phyloP scores from a whole-genome alignment of 2,888 invertebrate genomes.

The Drosophila buzzatii region DNA sequence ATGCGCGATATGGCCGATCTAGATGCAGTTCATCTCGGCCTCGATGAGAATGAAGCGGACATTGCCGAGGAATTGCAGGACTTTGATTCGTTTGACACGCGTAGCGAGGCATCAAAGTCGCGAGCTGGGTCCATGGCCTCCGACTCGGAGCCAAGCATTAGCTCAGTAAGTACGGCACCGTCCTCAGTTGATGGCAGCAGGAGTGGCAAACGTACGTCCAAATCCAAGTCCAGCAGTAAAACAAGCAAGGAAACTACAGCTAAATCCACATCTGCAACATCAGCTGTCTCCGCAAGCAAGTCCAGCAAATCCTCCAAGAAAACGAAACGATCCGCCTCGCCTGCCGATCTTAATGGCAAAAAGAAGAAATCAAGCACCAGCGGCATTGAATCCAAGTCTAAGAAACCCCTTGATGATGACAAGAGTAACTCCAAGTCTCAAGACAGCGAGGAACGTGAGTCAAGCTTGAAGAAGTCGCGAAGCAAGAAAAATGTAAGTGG shows the following conservation, averaged over 20 bases:
- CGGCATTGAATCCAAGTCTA: slow-evolving; percentile 51
- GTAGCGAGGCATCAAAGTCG: slow-evolving; percentile 94
- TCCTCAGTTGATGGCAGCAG: slow-evolving; percentile 86
- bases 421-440: slow-evolving; percentile 54
- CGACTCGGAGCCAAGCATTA: slow-evolving; percentile 89
- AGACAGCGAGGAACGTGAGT: slow-evolving; percentile 54
- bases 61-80: slow-evolving; percentile 93
- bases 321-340: slow-evolving; percentile 67
- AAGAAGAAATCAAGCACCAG: slow-evolving; percentile 51
- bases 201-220: slow-evolving; percentile 51
- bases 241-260: slow-evolving; percentile 38
- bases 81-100: slow-evolving; percentile 91
- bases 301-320: slow-evolving; percentile 52
- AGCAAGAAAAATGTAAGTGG: slow-evolving; percentile 60
- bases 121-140: slow-evolving; percentile 88
- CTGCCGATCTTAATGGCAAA: slow-evolving; percentile 71
- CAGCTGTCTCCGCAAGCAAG: slow-evolving; percentile 24
- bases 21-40: slow-evolving; percentile 89
- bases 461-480: slow-evolving; percentile 53
- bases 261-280: slow-evolving; percentile 28
- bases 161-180: slow-evolving; percentile 90
- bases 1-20: slow-evolving; percentile 85
- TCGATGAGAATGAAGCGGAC: slow-evolving; percentile 89
- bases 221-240: slow-evolving; percentile 62
- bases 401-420: slow-evolving; percentile 54